phyloP scores from a whole-genome alignment of 2,113 vertebrate species.

The Paracanthobrama guichenoti region DNA sequence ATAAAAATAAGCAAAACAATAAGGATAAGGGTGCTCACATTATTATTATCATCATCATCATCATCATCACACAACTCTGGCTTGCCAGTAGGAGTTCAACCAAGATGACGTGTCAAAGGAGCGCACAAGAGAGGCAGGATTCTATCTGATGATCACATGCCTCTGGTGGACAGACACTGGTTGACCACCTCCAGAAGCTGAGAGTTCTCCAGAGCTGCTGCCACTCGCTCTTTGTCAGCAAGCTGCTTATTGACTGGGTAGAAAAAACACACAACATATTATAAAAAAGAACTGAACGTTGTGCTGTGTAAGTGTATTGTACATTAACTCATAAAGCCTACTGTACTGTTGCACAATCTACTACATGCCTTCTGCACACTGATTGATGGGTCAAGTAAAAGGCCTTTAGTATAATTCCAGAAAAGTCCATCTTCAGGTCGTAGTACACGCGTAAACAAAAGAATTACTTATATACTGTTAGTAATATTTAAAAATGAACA shows the following conservation, averaged over 20 bases:
- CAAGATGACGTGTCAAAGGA: not conserved
- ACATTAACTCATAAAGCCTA: too few species aligned
- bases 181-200: conserved; percentile 96
- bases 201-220: conserved; percentile 93
- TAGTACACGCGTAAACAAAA: too few species aligned
- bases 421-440: too few species aligned
- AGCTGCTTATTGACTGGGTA: conserved; percentile 94
- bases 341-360: too few species aligned
- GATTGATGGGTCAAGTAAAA: too few species aligned
- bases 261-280: not conserved
- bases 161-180: conserved; percentile 86
- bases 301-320: not conserved
- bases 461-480: too few species aligned
- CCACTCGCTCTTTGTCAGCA: conserved; percentile 95
- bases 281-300: not conserved
- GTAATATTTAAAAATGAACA: too few species aligned
- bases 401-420: too few species aligned
- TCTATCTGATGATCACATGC: conserved; percentile 49
- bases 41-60: too few species aligned
- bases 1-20: not conserved
- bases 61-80: not conserved
- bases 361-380: too few species aligned
- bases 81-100: not conserved
- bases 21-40: not conserved
- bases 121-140: not conserved